Conservation (phyloP, 2,888 invertebrate species). For the Nineta flava region DNA sequence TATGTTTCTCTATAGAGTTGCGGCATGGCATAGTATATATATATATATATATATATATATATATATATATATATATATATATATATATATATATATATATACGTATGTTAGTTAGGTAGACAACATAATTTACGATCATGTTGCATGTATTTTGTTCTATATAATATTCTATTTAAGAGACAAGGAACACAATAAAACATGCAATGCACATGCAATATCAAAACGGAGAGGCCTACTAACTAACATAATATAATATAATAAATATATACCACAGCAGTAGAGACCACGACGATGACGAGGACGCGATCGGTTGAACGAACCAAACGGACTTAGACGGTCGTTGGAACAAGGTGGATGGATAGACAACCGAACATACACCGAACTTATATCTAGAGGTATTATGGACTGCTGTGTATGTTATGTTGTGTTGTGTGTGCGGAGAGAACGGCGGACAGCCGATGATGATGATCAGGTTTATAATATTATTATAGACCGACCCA, state of each 20-base stretch:
- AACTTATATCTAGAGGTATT: too few relatives aligned
- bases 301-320: too few relatives aligned
- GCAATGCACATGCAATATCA: background rate
- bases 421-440: too few relatives aligned
- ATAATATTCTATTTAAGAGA: too few relatives aligned
- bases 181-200: too few relatives aligned
- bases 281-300: too few relatives aligned
- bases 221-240: background rate
- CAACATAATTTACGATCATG: conserved; percentile 30
- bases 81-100: background rate
- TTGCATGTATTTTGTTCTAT: conserved; percentile 3
- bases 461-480: conserved; percentile 1
- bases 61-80: background rate
- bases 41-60: too few relatives aligned
- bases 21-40: background rate
- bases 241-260: background rate
- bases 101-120: conserved; percentile 9
- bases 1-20: background rate
- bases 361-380: too few relatives aligned
- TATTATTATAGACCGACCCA: conserved; percentile 22
- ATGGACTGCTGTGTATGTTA: too few relatives aligned
- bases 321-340: too few relatives aligned
- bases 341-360: too few relatives aligned
- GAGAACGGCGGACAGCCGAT: background rate
- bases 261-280: too few relatives aligned